Conservation (phyloP, 2,113 vertebrate species). For the Protomyctophum bolini region DNA sequence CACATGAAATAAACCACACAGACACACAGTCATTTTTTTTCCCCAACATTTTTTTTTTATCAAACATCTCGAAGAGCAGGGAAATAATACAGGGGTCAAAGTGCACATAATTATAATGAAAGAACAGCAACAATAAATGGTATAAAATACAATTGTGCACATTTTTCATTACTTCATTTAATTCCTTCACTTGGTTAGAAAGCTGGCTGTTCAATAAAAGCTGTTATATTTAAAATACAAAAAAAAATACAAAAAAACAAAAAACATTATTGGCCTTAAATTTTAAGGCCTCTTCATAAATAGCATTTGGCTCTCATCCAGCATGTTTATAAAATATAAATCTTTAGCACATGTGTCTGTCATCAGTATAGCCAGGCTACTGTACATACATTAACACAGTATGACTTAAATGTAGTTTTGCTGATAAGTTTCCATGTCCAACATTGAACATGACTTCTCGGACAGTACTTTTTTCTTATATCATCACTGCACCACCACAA, state of each 20-base stretch:
- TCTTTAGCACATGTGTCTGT: no score
- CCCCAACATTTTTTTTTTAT: slow-evolving; percentile 45
- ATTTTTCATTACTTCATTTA: not conserved
- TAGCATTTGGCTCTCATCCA: not conserved
- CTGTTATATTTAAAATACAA: slow-evolving; percentile 6
- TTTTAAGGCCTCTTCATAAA: slow-evolving; percentile 3
- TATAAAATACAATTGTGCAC: slow-evolving; percentile 34
- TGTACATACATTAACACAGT: no score
- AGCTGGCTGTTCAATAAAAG: not conserved
- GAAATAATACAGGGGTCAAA: slow-evolving; percentile 46
- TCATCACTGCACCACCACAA: no score
- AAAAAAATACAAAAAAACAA: no score
- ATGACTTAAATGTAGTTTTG: no score
- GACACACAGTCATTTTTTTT: slow-evolving; percentile 7
- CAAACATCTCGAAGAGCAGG: slow-evolving; percentile 24
- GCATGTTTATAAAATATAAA: slow-evolving; percentile 11
- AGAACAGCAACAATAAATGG: not conserved
- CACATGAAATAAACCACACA: not conserved
- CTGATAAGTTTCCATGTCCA: no score
- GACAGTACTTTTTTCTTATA: no score
- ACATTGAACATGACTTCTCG: no score
- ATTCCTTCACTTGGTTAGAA: slow-evolving; percentile 20
- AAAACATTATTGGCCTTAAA: not conserved
- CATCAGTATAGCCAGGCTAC: no score
- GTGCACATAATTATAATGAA: slow-evolving; percentile 46